These are phyloP conservation scores for Napeogenes inachia DNA, from an alignment of 2,888 invertebrate genomes.

Conservation along the genomic window DNA sequence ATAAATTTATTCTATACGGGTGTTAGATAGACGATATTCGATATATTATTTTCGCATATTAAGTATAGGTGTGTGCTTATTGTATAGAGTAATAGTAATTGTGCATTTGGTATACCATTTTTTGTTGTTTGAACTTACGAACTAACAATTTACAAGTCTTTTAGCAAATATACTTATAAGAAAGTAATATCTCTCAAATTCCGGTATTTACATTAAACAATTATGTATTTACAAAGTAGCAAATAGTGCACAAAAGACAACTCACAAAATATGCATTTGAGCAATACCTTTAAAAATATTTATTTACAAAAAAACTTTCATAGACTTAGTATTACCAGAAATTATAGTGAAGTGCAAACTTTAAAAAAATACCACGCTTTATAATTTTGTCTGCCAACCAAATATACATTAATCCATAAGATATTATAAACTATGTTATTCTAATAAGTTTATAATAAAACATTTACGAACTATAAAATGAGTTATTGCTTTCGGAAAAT, in stretches of 20 bases:
- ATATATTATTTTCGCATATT: neutral
- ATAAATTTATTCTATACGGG: slow-evolving; percentile 13
- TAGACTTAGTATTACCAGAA: slow-evolving; percentile 38
- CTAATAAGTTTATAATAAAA: slow-evolving; percentile 28
- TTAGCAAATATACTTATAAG: slow-evolving; percentile 35
- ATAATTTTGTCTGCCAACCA: slow-evolving; percentile 19
- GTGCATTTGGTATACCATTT: slow-evolving; percentile 71
- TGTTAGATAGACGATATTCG: neutral
- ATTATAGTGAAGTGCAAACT: slow-evolving; percentile 35
- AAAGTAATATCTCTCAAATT: slow-evolving; percentile 58
- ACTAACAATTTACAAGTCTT: slow-evolving; percentile 43
- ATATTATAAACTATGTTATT: slow-evolving; percentile 16
- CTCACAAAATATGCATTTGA: slow-evolving; percentile 78
- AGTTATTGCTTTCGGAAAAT: slow-evolving; percentile 39
- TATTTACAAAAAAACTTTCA: slow-evolving; percentile 63
- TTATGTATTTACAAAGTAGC: slow-evolving; percentile 70
- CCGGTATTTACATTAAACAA: slow-evolving; percentile 55
- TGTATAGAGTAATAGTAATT: slow-evolving; percentile 59
- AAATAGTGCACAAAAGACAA: slow-evolving; percentile 76
- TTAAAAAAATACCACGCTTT: slow-evolving; percentile 20
- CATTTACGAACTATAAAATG: slow-evolving; percentile 31
- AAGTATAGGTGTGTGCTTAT: slow-evolving; percentile 43
- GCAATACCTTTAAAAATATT: slow-evolving; percentile 72
- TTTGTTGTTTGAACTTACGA: slow-evolving; percentile 59
- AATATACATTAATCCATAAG: slow-evolving; percentile 27